Evolutionary conservation across 1,140 invertebrate species (phyloP).

Genomic region (Ptiloglossa arizonensis): DNA sequence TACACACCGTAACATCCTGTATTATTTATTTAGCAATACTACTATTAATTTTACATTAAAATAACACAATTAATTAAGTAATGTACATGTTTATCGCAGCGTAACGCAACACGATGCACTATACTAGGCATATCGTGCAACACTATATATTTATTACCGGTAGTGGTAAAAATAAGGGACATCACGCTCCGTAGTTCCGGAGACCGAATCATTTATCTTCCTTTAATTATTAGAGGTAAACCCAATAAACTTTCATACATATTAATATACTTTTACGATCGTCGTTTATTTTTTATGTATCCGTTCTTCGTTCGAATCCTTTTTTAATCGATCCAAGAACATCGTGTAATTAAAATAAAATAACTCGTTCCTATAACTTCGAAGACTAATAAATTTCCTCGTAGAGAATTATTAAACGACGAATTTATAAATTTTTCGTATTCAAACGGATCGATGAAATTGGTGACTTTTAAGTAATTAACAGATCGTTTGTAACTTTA

Average conservation of each 20-base stretch:
- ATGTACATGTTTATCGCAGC: not conserved
- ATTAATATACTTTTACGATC: not conserved
- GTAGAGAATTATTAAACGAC: too few relatives aligned
- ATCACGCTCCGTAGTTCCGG: conserved; percentile 10
- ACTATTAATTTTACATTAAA: conserved; percentile 10
- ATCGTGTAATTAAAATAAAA: too few relatives aligned
- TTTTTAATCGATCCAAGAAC: too few relatives aligned
- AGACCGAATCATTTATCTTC: not conserved
- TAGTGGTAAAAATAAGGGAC: not conserved
- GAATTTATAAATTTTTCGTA: too few relatives aligned
- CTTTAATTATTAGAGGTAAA: not conserved
- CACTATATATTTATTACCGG: not conserved
- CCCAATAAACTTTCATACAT: not conserved
- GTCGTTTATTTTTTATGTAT: too few relatives aligned
- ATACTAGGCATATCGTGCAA: not conserved
- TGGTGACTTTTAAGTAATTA: too few relatives aligned
- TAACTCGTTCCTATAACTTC: too few relatives aligned
- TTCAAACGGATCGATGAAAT: too few relatives aligned
- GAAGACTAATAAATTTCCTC: too few relatives aligned
- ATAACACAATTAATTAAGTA: not conserved
- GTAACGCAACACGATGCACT: conserved; percentile 14
- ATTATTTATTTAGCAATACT: conserved; percentile 17
- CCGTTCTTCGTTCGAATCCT: too few relatives aligned
- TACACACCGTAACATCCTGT: not conserved
- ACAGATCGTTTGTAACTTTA: too few relatives aligned